Conservation (phyloP, 2,797 vertebrate species). For the Tangara arthus region DNA sequence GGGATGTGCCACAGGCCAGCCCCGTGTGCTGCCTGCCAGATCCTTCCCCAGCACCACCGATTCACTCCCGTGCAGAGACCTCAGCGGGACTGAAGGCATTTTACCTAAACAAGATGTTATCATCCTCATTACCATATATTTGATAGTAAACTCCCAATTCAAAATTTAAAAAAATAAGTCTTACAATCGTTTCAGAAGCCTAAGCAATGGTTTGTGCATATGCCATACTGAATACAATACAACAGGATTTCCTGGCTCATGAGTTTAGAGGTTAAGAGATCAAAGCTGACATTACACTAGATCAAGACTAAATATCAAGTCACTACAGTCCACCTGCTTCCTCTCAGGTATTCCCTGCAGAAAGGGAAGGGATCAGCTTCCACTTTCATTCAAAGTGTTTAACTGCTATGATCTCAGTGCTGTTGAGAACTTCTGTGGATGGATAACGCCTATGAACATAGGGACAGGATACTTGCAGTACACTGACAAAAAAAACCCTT, state of each 20-base stretch:
- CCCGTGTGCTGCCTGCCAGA: fast-evolving
- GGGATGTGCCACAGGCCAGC: background rate
- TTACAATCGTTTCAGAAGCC: background rate
- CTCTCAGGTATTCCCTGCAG: background rate
- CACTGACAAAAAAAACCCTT: fast-evolving
- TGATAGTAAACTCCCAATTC: background rate
- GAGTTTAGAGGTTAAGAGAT: background rate
- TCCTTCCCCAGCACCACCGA: fast-evolving
- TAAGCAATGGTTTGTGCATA: background rate
- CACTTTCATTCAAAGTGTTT: background rate
- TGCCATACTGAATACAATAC: fast-evolving
- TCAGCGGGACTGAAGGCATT: too few relatives aligned
- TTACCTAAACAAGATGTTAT: background rate
- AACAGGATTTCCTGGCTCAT: background rate
- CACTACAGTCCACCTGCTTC: background rate
- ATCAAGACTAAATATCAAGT: background rate
- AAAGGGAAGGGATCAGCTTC: background rate
- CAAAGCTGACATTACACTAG: background rate
- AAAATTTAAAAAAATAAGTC: background rate
- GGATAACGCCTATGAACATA: background rate
- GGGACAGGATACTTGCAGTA: background rate
- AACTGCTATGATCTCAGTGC: background rate
- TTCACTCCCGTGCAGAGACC: fast-evolving
- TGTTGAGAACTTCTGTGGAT: background rate
- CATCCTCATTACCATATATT: background rate